phyloP scores from a whole-genome alignment of 2,797 vertebrate genomes.

The Oreortyx pictus region DNA sequence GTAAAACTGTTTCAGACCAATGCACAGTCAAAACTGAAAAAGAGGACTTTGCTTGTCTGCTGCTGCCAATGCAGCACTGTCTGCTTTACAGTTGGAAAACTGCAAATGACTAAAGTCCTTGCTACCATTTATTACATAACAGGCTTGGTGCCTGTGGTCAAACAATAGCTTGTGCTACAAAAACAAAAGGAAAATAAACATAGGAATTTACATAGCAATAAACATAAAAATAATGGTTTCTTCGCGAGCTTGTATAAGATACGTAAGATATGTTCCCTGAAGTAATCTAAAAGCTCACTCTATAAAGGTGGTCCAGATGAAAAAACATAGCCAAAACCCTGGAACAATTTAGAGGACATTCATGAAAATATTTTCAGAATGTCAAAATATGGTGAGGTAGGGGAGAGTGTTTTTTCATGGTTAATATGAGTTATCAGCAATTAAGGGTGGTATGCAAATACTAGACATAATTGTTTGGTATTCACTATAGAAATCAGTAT shows the following conservation, averaged over 20 bases:
- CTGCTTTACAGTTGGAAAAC: background rate
- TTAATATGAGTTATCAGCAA: background rate
- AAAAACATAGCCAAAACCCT: background rate
- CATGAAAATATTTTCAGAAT: background rate
- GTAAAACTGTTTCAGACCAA: background rate
- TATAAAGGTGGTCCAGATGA: background rate
- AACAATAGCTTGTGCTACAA: accelerated
- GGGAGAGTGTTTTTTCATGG: background rate
- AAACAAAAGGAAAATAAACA: background rate
- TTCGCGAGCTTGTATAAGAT: background rate
- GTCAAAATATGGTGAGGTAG: background rate
- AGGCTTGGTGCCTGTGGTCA: background rate
- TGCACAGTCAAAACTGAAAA: background rate
- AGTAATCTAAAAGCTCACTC: background rate
- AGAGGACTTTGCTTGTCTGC: background rate
- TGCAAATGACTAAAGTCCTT: background rate
- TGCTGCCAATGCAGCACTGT: background rate
- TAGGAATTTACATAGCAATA: background rate
- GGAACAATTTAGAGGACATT: background rate
- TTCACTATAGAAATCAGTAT: background rate
- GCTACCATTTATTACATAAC: background rate
- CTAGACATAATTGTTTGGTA: background rate
- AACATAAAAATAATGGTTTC: background rate
- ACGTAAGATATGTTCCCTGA: background rate
- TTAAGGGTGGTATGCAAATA: background rate